These are phyloP conservation scores for Serripes groenlandicus DNA, from an alignment of 2,888 invertebrate species.

Conservation along the genomic window DNA sequence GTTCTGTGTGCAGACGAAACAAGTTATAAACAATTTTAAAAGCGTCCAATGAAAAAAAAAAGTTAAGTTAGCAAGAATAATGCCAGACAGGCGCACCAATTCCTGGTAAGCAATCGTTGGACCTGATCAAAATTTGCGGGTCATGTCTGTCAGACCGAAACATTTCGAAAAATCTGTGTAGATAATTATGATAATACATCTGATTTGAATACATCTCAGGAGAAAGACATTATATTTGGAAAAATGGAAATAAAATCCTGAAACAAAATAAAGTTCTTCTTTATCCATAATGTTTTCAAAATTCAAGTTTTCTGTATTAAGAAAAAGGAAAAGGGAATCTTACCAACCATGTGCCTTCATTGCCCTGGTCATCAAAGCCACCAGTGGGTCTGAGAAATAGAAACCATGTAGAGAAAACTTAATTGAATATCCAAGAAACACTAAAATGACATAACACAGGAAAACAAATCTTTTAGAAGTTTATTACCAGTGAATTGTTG, in stretches of 20 bases:
- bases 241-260: neutral
- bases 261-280: neutral
- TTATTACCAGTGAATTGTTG: neutral
- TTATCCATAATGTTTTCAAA: too few relatives aligned
- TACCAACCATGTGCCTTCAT: constrained; percentile 80
- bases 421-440: neutral
- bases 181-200: neutral
- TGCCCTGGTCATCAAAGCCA: constrained; percentile 76
- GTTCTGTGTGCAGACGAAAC: too few relatives aligned
- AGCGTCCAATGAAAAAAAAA: too few relatives aligned
- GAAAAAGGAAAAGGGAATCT: too few relatives aligned
- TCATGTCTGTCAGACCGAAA: neutral
- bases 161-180: neutral
- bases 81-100: too few relatives aligned
- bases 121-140: too few relatives aligned
- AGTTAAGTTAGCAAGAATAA: too few relatives aligned
- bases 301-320: too few relatives aligned
- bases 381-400: constrained; percentile 71
- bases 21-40: too few relatives aligned
- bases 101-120: too few relatives aligned
- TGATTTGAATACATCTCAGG: neutral
- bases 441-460: neutral
- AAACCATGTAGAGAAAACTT: neutral
- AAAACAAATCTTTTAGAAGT: neutral
- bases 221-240: neutral